A percentile compares a stretch with the other conserved stretches of the same genome.
Conservation (phyloP, 2,797 vertebrate genomes). For the Lepus townsendii region DNA sequence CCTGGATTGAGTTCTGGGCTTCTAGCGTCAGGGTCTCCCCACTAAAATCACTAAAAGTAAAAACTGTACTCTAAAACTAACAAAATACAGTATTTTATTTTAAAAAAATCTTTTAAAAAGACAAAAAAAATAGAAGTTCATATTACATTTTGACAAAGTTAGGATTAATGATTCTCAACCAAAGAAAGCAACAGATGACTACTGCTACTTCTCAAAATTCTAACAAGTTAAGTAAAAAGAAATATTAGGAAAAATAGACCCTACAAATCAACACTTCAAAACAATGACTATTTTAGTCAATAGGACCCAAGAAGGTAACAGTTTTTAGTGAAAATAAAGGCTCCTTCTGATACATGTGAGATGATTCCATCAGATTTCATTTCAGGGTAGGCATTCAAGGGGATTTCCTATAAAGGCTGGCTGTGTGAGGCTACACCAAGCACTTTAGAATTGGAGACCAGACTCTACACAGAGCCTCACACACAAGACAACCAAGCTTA, state of each 20-base stretch:
- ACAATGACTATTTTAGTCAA: neutral
- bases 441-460: neutral
- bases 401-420: neutral
- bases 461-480: neutral
- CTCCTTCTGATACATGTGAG: neutral
- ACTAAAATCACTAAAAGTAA: neutral
- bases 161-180: neutral
- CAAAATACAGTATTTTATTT: neutral
- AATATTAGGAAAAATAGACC: neutral
- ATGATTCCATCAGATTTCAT: neutral
- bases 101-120: neutral
- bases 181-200: neutral
- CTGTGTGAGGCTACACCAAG: neutral
- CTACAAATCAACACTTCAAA: constrained; percentile 13
- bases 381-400: neutral
- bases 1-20: too few species aligned
- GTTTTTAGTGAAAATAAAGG: neutral
- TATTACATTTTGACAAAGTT: constrained; percentile 6
- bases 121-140: neutral
- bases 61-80: neutral
- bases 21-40: too few species aligned
- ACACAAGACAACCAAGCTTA: neutral
- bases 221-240: neutral
- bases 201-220: neutral
- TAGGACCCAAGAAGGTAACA: neutral